A percentile compares a stretch with the other conserved stretches of the same genome.
Conservation (phyloP, 2,113 vertebrate species). For the Natator depressus region DNA sequence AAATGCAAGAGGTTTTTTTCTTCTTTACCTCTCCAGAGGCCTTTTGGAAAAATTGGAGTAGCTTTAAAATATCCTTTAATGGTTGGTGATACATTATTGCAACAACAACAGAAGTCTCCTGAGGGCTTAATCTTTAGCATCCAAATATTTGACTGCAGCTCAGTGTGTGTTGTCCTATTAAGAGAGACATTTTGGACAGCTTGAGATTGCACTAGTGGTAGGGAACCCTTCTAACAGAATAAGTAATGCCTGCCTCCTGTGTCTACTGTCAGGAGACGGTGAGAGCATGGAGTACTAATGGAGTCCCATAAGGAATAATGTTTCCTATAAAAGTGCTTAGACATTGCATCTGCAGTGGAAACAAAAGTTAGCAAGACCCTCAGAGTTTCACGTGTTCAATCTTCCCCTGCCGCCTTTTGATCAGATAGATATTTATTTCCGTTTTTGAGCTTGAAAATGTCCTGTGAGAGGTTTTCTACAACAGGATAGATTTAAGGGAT, state of each 20-base stretch:
- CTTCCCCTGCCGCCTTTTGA: not conserved
- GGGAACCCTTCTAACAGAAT: not conserved
- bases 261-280: not conserved
- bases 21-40: not conserved
- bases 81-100: not conserved
- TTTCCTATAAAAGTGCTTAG: not conserved
- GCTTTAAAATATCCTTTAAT: not conserved
- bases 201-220: not conserved
- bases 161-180: not conserved
- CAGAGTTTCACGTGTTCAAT: not conserved
- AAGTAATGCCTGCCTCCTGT: not conserved
- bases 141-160: slow-evolving; percentile 17
- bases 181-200: slow-evolving; percentile 6
- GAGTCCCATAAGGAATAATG: not conserved
- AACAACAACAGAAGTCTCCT: not conserved
- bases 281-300: not conserved
- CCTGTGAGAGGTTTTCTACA: not conserved
- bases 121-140: not conserved
- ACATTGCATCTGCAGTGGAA: not conserved
- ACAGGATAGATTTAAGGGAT: not conserved
- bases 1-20: not conserved
- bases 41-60: slow-evolving; percentile 18
- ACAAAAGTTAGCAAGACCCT: not conserved
- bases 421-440: not conserved
- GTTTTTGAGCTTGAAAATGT: not conserved